A percentile compares a stretch with the other conserved stretches of the same genome.
Evolutionary conservation across 2,113 vertebrate genomes (phyloP).

Genomic region (Lucifuga dentata): DNA sequence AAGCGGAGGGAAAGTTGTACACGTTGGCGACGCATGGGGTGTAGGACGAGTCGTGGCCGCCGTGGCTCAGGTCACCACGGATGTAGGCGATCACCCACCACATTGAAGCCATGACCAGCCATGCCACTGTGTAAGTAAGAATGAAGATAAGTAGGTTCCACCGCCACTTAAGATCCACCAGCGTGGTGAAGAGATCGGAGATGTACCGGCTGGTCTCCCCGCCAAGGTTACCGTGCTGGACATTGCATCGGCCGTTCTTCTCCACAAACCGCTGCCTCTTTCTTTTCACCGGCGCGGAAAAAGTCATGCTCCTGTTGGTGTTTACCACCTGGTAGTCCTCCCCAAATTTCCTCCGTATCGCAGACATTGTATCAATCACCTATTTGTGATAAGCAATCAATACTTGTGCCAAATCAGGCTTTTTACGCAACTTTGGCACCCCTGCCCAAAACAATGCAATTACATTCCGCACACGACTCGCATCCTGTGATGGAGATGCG

Average conservation of each 20-base stretch:
- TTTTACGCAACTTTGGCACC: constrained; percentile 60
- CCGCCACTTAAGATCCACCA: constrained; percentile 93
- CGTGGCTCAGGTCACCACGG: constrained; percentile 86
- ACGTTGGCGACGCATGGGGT: constrained; percentile 90
- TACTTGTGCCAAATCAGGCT: constrained; percentile 35
- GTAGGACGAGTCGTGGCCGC: constrained; percentile 81
- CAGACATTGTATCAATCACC: constrained; percentile 77
- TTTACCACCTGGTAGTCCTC: constrained; percentile 89
- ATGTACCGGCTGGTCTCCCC: constrained; percentile 89
- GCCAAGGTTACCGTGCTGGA: constrained; percentile 90
- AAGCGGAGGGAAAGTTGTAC: constrained; percentile 92
- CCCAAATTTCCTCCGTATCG: constrained; percentile 86
- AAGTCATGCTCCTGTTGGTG: constrained; percentile 68
- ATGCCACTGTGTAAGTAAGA: constrained; percentile 90
- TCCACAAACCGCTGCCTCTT: constrained; percentile 91
- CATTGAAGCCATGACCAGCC: constrained; percentile 92
- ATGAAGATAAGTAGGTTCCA: constrained; percentile 92
- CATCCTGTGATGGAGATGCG: constrained; percentile 53
- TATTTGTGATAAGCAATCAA: neutral
- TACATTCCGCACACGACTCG: constrained; percentile 37
- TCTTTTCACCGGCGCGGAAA: constrained; percentile 81
- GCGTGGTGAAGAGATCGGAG: constrained; percentile 90
- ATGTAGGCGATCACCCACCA: constrained; percentile 92
- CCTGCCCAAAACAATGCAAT: constrained; percentile 30
- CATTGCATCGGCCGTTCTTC: constrained; percentile 92